A percentile compares a stretch with the other conserved stretches of the same genome.
phyloP scores from a whole-genome alignment of 2,113 vertebrate species.

The Gila orcuttii region DNA sequence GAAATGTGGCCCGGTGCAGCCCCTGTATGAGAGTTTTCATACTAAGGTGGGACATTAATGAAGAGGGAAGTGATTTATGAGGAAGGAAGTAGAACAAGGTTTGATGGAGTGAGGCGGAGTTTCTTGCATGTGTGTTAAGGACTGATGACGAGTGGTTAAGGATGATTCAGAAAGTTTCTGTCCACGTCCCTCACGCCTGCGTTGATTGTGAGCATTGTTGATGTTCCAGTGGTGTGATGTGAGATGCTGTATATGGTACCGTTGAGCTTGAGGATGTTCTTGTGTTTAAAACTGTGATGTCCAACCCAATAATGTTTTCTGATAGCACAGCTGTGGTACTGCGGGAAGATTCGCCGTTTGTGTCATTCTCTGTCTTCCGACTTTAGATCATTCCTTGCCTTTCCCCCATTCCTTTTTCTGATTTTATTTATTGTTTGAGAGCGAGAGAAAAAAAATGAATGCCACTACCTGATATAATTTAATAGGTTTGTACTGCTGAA shows the following conservation, averaged over 20 bases:
- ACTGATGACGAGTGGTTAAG: not conserved
- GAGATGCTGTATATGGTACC: constrained; percentile 18
- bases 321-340: constrained; percentile 31
- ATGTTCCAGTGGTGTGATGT: constrained; percentile 16
- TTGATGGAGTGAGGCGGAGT: not conserved
- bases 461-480: constrained; percentile 32
- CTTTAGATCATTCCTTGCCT: constrained; percentile 1
- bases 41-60: not conserved
- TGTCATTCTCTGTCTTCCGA: constrained; percentile 49
- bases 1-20: not conserved
- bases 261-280: constrained; percentile 11
- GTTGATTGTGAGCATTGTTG: constrained; percentile 1
- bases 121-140: constrained; percentile 17
- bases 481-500: constrained; percentile 37
- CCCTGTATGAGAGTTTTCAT: not conserved
- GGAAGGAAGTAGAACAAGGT: not conserved
- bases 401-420: not conserved
- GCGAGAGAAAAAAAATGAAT: constrained; percentile 1
- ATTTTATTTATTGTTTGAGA: not conserved
- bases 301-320: constrained; percentile 12
- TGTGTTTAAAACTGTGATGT: constrained; percentile 20
- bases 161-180: constrained; percentile 6
- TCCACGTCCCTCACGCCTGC: not conserved
- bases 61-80: not conserved
- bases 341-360: constrained; percentile 30